phyloP scores from a whole-genome alignment of 1,140 invertebrate species.

The Drosophila tani region DNA sequence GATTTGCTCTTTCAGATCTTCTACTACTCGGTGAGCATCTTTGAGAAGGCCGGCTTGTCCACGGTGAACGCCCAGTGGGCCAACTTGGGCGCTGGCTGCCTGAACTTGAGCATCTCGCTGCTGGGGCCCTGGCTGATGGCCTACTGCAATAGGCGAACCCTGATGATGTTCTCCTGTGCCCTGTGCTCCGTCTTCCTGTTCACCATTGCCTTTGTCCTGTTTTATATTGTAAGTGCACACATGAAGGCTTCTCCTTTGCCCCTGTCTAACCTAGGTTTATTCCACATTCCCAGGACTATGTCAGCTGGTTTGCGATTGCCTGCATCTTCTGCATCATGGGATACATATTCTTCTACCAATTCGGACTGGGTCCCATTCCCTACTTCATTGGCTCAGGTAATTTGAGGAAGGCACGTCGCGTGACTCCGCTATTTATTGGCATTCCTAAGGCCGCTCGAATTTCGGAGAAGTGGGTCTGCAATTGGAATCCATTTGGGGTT shows the following conservation, averaged over 20 bases:
- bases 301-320: slow-evolving; percentile 89
- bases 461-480: slow-evolving; percentile 22
- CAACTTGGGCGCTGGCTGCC: slow-evolving; percentile 89
- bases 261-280: not conserved
- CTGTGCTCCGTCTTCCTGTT: slow-evolving; percentile 86
- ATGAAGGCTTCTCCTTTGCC: not conserved
- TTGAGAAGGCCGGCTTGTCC: slow-evolving; percentile 87
- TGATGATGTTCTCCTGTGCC: slow-evolving; percentile 87
- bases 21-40: slow-evolving; percentile 91
- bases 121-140: slow-evolving; percentile 87
- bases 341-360: slow-evolving; percentile 93
- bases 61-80: slow-evolving; percentile 87
- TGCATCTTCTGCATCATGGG: slow-evolving; percentile 90
- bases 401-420: slow-evolving; percentile 17
- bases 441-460: slow-evolving; percentile 5
- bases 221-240: slow-evolving; percentile 86
- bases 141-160: slow-evolving; percentile 86
- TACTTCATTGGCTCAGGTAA: slow-evolving; percentile 93
- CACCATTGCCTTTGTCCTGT: slow-evolving; percentile 86
- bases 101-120: slow-evolving; percentile 89
- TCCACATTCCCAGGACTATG: slow-evolving; percentile 86
- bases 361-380: slow-evolving; percentile 94
- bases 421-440: slow-evolving; percentile 17
- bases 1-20: slow-evolving; percentile 87
- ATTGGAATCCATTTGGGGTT: slow-evolving; percentile 7